Percentiles rank a stretch among this genome's conserved stretches.
phyloP scores from a whole-genome alignment of 2,888 invertebrate species.

The Amorpha juglandis region DNA sequence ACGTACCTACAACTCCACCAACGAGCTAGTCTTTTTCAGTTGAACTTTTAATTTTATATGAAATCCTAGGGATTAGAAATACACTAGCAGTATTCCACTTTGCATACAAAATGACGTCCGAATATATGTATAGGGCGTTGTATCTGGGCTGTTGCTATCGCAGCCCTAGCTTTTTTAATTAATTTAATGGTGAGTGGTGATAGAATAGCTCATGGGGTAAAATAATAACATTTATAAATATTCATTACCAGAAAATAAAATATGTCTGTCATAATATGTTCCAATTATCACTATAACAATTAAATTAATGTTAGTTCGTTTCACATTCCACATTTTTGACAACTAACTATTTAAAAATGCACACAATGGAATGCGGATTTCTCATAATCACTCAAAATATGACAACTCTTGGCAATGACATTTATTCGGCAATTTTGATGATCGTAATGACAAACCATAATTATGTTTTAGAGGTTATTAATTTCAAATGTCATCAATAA shows the following conservation, averaged over 20 bases:
- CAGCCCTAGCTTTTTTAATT: too few species aligned
- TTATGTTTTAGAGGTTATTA: conserved; percentile 18
- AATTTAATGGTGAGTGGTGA: too few species aligned
- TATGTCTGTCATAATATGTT: not conserved
- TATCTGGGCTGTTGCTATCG: too few species aligned
- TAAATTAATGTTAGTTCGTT: not conserved
- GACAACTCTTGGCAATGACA: conserved; percentile 12
- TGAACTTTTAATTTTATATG: too few species aligned
- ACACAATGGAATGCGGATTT: not conserved
- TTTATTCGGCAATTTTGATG: conserved; percentile 7
- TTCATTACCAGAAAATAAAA: not conserved
- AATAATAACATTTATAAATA: too few species aligned
- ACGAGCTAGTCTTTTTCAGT: too few species aligned
- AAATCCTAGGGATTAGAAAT: too few species aligned
- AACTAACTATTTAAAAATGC: not conserved
- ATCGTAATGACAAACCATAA: not conserved
- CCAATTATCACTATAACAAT: not conserved
- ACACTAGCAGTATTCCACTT: too few species aligned
- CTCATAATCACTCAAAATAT: conserved; percentile 15
- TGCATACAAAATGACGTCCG: too few species aligned
- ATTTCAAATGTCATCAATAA: conserved; percentile 16
- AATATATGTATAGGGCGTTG: too few species aligned
- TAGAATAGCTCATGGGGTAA: too few species aligned
- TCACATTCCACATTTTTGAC: not conserved
- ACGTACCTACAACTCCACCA: too few species aligned